Conservation (phyloP, 2,888 invertebrate species). For the Nemurella pictetii region DNA sequence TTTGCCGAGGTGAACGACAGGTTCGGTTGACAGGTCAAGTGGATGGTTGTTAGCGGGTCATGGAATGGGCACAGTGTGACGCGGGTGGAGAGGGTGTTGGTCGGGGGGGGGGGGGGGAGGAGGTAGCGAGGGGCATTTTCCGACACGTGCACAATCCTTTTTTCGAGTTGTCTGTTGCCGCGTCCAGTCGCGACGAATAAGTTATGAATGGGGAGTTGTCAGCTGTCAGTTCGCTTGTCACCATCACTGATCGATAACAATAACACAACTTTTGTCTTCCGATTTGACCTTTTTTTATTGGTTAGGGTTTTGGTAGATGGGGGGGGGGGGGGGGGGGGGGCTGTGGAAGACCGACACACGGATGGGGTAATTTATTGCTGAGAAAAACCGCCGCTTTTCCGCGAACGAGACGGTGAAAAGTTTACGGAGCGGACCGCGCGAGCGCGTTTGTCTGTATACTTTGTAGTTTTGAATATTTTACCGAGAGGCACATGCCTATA, state of each 20-base stretch:
- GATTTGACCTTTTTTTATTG: background rate
- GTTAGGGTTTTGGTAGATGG: background rate
- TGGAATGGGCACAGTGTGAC: too few relatives aligned
- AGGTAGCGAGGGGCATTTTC: background rate
- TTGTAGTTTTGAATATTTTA: background rate
- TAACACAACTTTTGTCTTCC: background rate
- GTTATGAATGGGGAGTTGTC: background rate
- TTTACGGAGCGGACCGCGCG: background rate
- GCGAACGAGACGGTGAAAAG: background rate
- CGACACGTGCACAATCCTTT: background rate
- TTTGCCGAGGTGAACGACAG: background rate
- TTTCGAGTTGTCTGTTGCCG: background rate
- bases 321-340: background rate
- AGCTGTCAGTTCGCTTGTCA: background rate
- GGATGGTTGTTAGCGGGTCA: too few relatives aligned
- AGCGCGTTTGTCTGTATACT: background rate
- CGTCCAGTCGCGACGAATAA: background rate
- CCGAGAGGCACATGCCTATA: background rate
- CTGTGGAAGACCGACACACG: too few relatives aligned
- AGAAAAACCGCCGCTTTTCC: background rate
- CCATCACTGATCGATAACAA: background rate
- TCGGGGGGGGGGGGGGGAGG: background rate
- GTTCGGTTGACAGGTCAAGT: background rate
- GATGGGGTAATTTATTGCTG: background rate
- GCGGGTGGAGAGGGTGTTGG: background rate